phyloP scores from a whole-genome alignment of 2,888 invertebrate species.

The Torymus auratus region DNA sequence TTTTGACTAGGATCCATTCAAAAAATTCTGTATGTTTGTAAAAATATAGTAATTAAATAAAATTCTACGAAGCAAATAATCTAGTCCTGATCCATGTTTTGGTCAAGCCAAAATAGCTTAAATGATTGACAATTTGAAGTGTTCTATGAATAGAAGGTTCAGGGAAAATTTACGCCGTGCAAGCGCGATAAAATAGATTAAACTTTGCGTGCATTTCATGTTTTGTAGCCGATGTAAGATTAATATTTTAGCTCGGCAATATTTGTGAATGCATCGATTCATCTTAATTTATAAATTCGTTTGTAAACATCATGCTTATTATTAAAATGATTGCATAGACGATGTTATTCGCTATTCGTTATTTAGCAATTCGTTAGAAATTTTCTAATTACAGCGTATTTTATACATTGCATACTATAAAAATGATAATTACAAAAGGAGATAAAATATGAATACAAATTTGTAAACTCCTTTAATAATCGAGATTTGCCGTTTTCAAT shows the following conservation, averaged over 20 bases:
- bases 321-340: slow-evolving; percentile 47
- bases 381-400: neutral
- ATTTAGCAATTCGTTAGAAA: slow-evolving; percentile 10
- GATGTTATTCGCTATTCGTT: neutral
- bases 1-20: too few relatives aligned
- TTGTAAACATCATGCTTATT: slow-evolving; percentile 38
- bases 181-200: slow-evolving; percentile 57
- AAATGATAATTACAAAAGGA: slow-evolving; percentile 17
- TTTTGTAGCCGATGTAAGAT: slow-evolving; percentile 31
- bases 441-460: neutral
- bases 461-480: neutral
- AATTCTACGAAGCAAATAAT: slow-evolving; percentile 8
- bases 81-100: slow-evolving; percentile 17
- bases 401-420: neutral
- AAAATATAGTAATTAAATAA: neutral
- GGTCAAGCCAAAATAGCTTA: slow-evolving; percentile 19
- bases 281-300: slow-evolving; percentile 51
- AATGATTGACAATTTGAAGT: slow-evolving; percentile 33
- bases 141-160: slow-evolving; percentile 60
- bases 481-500: slow-evolving; percentile 10
- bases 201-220: slow-evolving; percentile 35
- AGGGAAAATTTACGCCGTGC: slow-evolving; percentile 61
- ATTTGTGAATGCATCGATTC: slow-evolving; percentile 21
- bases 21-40: too few relatives aligned
- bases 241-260: slow-evolving; percentile 1